These are phyloP conservation scores for Melanchra persicariae DNA, from an alignment of 2,888 invertebrate species.

Conservation along the genomic window DNA sequence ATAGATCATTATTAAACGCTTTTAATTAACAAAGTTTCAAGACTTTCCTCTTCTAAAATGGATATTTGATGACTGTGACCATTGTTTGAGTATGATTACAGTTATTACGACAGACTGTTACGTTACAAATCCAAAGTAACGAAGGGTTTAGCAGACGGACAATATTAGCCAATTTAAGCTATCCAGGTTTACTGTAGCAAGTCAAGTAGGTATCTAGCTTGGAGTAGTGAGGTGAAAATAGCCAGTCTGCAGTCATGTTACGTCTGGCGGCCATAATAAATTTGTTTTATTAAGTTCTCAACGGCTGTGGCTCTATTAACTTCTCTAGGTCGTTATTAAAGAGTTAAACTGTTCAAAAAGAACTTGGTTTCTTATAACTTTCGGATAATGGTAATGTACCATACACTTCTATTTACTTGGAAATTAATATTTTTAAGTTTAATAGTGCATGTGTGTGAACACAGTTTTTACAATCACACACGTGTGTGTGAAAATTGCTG, in stretches of 20 bases:
- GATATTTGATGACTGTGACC: slow-evolving; percentile 27
- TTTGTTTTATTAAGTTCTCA: slow-evolving; percentile 56
- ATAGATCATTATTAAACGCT: slow-evolving; percentile 51
- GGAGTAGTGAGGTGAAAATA: slow-evolving; percentile 37
- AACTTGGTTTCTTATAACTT: slow-evolving; percentile 24
- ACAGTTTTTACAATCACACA: background rate
- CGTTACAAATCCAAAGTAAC: slow-evolving; percentile 14
- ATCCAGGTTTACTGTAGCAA: slow-evolving; percentile 38
- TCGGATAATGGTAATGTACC: background rate
- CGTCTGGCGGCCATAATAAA: slow-evolving; percentile 45
- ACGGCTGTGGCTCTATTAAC: slow-evolving; percentile 40
- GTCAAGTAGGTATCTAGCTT: slow-evolving; percentile 36
- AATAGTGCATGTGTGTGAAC: background rate
- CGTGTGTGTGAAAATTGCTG: background rate
- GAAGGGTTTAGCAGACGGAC: slow-evolving; percentile 26
- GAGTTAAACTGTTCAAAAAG: slow-evolving; percentile 33
- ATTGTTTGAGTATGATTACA: slow-evolving; percentile 24
- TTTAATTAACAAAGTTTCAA: slow-evolving; percentile 53
- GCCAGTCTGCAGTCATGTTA: slow-evolving; percentile 24
- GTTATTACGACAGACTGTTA: slow-evolving; percentile 26
- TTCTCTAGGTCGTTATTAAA: slow-evolving; percentile 29
- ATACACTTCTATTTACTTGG: background rate
- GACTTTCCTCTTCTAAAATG: slow-evolving; percentile 26
- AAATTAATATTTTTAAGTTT: background rate
- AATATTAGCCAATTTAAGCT: slow-evolving; percentile 37